A percentile compares a stretch with the other conserved stretches of the same genome.
Evolutionary conservation across 2,888 invertebrate genomes (phyloP).

Genomic region (Drosophila fulvimacula): DNA sequence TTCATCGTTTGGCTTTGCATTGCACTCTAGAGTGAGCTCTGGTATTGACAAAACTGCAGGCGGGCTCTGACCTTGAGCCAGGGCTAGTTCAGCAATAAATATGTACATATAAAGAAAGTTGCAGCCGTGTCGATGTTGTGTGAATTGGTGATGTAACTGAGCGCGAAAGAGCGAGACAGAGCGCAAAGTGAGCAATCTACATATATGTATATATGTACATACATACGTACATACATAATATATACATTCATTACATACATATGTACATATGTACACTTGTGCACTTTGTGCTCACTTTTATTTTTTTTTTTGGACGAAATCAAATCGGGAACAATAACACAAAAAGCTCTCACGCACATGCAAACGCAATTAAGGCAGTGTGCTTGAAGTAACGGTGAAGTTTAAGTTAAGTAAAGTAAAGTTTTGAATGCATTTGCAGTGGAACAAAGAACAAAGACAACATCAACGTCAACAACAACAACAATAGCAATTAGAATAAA

Average conservation of each 20-base stretch:
- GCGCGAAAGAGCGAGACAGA: neutral
- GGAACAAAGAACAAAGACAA: conserved; percentile 28
- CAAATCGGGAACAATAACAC: conserved; percentile 33
- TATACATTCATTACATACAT: neutral
- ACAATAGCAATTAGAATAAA: conserved; percentile 26
- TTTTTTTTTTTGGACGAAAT: conserved; percentile 20
- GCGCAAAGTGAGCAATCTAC: conserved; percentile 34
- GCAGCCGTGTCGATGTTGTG: conserved; percentile 24
- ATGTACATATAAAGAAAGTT: conserved; percentile 50
- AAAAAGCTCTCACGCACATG: conserved; percentile 66
- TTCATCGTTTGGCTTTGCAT: conserved; percentile 36
- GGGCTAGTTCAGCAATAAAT: conserved; percentile 44
- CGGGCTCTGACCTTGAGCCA: conserved; percentile 60
- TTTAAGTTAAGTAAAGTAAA: conserved; percentile 2
- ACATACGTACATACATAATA: neutral
- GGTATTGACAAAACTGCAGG: conserved; percentile 71
- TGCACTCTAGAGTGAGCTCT: conserved; percentile 41
- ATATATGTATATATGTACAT: conserved; percentile 12
- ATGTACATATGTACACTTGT: conserved; percentile 4
- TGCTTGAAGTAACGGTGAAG: conserved; percentile 22
- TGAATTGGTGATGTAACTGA: conserved; percentile 50
- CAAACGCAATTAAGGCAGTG: conserved; percentile 60
- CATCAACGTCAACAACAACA: conserved; percentile 41
- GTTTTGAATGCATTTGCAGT: conserved; percentile 18
- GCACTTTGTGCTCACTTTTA: conserved; percentile 27